Evolutionary conservation across 2,888 invertebrate species (phyloP).

Genomic region (Ditylenchus weischeri): DNA sequence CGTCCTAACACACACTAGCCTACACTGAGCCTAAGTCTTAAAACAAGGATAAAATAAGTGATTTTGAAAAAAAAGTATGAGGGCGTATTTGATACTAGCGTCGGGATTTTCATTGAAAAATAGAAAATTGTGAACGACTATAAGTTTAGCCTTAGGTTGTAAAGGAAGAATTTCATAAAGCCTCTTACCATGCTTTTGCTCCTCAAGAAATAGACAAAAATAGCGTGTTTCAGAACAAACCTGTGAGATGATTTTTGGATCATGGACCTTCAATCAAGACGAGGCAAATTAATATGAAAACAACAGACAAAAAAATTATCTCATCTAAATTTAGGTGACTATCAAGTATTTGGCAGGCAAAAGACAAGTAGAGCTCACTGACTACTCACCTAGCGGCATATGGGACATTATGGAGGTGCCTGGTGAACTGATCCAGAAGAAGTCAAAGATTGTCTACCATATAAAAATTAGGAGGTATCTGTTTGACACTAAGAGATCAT

Average conservation of each 20-base stretch:
- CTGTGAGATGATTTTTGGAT: constrained; percentile 98
- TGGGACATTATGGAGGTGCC: constrained; percentile 88
- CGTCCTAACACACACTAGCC: no score
- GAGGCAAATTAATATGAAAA: constrained; percentile 70
- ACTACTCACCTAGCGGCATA: constrained; percentile 95
- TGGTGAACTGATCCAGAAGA: constrained; percentile 66
- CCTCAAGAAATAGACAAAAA: no score
- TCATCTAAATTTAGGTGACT: constrained; percentile 16
- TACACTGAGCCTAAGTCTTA: no score
- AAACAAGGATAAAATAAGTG: no score
- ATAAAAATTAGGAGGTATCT: constrained; percentile 49
- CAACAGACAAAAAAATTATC: neutral
- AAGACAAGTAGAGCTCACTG: constrained; percentile 73
- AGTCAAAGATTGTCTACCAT: constrained; percentile 54
- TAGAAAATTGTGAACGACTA: no score
- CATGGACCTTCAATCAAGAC: constrained; percentile 95
- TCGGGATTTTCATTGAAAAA: no score
- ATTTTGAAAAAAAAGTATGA: no score
- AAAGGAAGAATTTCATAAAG: no score
- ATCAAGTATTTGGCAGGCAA: constrained; percentile 52
- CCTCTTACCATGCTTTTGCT: no score
- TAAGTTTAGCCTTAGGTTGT: no score
- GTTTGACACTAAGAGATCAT: no score
- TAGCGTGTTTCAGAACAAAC: constrained; percentile 67
- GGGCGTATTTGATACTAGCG: no score